phyloP scores from a whole-genome alignment of 2,888 invertebrate species.

The Sinopyrophorus schimmeli region DNA sequence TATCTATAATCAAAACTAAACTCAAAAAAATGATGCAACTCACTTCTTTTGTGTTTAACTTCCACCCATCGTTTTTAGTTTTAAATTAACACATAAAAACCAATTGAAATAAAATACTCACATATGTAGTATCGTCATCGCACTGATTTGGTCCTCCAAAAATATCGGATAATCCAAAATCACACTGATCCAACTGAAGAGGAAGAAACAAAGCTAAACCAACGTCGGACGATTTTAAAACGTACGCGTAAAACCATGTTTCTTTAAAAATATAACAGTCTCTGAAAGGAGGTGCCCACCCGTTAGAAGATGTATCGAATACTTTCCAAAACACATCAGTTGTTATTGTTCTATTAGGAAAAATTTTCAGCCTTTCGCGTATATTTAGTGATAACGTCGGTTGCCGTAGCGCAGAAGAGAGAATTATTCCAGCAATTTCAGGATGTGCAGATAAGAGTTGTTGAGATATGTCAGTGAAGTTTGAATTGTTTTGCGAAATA shows the following conservation, averaged over 20 bases:
- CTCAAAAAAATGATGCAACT: not conserved
- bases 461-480: constrained; percentile 50
- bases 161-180: constrained; percentile 67
- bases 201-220: constrained; percentile 51
- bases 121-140: constrained; percentile 58
- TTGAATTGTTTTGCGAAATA: constrained; percentile 33
- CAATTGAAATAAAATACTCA: constrained; percentile 41
- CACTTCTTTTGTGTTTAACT: not conserved
- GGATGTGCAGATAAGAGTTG: constrained; percentile 58
- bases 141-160: constrained; percentile 69
- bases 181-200: constrained; percentile 73
- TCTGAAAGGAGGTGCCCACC: constrained; percentile 54
- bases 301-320: constrained; percentile 53
- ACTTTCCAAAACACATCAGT: constrained; percentile 62
- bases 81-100: no score
- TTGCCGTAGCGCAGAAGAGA: constrained; percentile 48
- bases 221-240: constrained; percentile 39
- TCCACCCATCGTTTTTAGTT: no score
- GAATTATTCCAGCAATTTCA: constrained; percentile 50
- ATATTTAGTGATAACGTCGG: constrained; percentile 46
- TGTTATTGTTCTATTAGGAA: constrained; percentile 53
- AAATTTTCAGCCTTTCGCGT: constrained; percentile 44
- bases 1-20: no score
- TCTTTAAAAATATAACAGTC: constrained; percentile 50
- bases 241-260: constrained; percentile 52